Conservation (phyloP, 2,888 invertebrate genomes). For the Acrobeloides nanus region DNA sequence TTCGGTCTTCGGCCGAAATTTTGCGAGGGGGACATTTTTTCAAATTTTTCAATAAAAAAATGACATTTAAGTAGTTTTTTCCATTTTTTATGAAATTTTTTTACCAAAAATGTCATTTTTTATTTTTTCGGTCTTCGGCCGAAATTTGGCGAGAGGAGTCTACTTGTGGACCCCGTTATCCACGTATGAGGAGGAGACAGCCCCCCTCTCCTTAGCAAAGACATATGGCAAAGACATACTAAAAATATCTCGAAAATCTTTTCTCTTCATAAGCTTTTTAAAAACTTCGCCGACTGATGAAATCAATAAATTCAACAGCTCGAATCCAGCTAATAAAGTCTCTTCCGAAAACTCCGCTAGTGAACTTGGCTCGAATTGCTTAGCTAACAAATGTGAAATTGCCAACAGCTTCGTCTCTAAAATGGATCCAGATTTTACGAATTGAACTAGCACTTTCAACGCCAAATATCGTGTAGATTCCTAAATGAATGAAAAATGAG, state of each 20-base stretch:
- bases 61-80: neutral
- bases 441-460: constrained; percentile 8
- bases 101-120: too few relatives aligned
- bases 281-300: constrained; percentile 1
- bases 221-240: too few relatives aligned
- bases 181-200: too few relatives aligned
- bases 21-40: neutral
- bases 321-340: too few relatives aligned
- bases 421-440: constrained; percentile 12
- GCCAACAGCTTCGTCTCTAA: too few relatives aligned
- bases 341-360: too few relatives aligned
- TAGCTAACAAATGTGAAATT: too few relatives aligned
- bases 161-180: too few relatives aligned
- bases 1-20: neutral
- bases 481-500: neutral
- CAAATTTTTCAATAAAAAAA: neutral
- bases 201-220: too few relatives aligned
- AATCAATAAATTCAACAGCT: neutral
- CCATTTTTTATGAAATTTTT: neutral
- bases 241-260: constrained; percentile 1
- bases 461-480: constrained; percentile 10
- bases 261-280: neutral
- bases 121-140: too few relatives aligned
- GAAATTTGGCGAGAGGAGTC: too few relatives aligned
- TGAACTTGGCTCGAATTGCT: too few relatives aligned